Evolutionary conservation across 2,888 invertebrate species (phyloP).

Genomic region (Acleris cristana): DNA sequence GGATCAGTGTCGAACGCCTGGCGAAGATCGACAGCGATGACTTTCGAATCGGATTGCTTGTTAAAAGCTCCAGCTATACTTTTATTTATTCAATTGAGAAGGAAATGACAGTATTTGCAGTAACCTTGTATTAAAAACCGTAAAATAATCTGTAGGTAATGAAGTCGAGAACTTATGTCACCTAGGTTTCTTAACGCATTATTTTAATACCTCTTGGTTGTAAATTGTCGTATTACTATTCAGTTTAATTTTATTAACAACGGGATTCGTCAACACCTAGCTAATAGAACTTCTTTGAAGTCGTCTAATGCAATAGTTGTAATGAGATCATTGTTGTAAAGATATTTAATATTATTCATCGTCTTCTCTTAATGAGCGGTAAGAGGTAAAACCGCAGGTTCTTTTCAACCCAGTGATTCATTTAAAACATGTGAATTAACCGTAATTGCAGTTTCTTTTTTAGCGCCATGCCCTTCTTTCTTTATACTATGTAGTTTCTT

Average conservation of each 20-base stretch:
- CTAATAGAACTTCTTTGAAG: background rate
- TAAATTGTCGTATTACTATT: background rate
- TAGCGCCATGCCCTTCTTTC: conserved; percentile 25
- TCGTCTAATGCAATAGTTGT: background rate
- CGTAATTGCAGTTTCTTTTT: conserved; percentile 32
- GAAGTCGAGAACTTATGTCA: too few relatives aligned
- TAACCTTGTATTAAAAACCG: too few relatives aligned
- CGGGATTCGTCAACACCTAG: too few relatives aligned
- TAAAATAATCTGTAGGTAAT: too few relatives aligned
- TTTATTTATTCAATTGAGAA: too few relatives aligned
- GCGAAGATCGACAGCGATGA: too few relatives aligned
- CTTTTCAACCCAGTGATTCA: conserved; percentile 14
- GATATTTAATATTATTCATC: conserved; percentile 13
- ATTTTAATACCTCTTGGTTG: too few relatives aligned
- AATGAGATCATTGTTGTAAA: conserved; percentile 1
- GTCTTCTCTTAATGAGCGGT: background rate
- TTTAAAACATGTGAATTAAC: conserved; percentile 8
- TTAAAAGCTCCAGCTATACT: too few relatives aligned
- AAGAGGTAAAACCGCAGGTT: background rate
- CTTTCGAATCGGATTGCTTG: too few relatives aligned
- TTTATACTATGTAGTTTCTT: conserved; percentile 4
- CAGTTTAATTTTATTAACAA: too few relatives aligned
- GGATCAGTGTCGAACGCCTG: conserved; percentile 12
- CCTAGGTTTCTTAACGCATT: too few relatives aligned
- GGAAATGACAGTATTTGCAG: too few relatives aligned